A percentile compares a stretch with the other conserved stretches of the same genome.
These are phyloP conservation scores for Crotophaga sulcirostris DNA, from an alignment of 2,113 vertebrate species.

Conservation along the genomic window DNA sequence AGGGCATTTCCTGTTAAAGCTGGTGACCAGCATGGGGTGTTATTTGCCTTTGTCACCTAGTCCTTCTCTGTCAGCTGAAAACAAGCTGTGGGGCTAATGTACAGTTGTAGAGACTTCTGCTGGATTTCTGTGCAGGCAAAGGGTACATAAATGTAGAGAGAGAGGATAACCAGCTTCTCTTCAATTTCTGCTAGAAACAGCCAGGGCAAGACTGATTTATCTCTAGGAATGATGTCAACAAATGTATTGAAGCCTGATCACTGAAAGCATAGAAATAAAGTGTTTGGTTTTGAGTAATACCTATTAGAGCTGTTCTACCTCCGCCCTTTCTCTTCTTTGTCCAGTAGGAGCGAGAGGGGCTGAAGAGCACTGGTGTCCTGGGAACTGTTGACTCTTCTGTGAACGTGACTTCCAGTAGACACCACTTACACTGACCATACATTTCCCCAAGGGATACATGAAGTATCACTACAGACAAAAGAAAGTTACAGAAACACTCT, in stretches of 20 bases:
- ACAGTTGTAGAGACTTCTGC: neutral
- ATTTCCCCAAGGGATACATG: neutral
- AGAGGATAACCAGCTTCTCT: neutral
- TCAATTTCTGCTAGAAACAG: neutral
- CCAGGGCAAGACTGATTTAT: neutral
- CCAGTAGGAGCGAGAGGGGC: neutral
- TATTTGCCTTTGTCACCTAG: neutral
- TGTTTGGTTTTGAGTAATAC: neutral
- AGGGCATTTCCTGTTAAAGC: neutral
- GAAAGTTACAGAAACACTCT: neutral
- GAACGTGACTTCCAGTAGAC: neutral
- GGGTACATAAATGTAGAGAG: neutral
- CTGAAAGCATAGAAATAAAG: neutral
- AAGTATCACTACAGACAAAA: neutral
- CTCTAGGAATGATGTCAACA: neutral
- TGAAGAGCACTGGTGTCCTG: neutral
- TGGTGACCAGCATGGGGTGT: neutral
- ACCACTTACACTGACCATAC: neutral
- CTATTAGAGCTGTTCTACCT: neutral
- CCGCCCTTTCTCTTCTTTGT: neutral
- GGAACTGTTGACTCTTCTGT: neutral
- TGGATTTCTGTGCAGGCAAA: neutral
- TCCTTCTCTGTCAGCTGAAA: neutral
- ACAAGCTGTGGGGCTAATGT: neutral
- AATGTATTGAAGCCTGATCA: neutral